Evolutionary conservation across 2,797 vertebrate species (phyloP).

Genomic region (Thunnus albacares): DNA sequence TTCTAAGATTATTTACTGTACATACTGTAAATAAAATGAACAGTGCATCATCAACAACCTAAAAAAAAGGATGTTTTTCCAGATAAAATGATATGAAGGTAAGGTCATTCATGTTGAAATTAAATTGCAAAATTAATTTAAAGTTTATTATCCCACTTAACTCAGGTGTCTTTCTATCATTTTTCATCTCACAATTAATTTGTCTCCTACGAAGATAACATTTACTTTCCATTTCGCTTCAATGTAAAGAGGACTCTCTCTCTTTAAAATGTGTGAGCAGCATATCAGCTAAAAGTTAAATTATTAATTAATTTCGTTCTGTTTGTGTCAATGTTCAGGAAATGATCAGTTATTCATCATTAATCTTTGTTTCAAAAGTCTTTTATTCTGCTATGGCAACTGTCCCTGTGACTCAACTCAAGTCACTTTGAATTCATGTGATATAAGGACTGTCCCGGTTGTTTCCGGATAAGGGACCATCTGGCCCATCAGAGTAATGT

Average conservation of each 20-base stretch:
- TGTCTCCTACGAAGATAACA: neutral
- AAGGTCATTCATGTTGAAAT: neutral
- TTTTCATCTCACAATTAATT: neutral
- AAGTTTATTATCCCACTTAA: neutral
- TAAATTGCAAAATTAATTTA: neutral
- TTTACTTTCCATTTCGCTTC: neutral
- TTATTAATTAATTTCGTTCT: no score
- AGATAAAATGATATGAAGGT: neutral
- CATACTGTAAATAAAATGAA: neutral
- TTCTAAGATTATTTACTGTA: neutral
- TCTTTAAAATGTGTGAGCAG: neutral
- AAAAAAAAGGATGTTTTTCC: no score
- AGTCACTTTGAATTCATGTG: slow-evolving; percentile 22
- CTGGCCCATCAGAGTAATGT: slow-evolving; percentile 18
- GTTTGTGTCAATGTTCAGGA: no score
- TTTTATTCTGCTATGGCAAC: neutral
- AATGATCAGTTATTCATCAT: neutral
- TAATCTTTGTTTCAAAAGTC: neutral
- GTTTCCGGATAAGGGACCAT: slow-evolving; percentile 28
- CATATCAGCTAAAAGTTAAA: neutral
- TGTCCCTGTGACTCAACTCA: neutral
- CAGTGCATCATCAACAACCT: neutral
- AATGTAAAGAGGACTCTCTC: neutral
- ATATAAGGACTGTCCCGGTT: slow-evolving; percentile 23
- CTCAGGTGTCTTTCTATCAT: neutral